Evolutionary conservation across 2,113 vertebrate genomes (phyloP).

Genomic region (Alaudala cheleensis): DNA sequence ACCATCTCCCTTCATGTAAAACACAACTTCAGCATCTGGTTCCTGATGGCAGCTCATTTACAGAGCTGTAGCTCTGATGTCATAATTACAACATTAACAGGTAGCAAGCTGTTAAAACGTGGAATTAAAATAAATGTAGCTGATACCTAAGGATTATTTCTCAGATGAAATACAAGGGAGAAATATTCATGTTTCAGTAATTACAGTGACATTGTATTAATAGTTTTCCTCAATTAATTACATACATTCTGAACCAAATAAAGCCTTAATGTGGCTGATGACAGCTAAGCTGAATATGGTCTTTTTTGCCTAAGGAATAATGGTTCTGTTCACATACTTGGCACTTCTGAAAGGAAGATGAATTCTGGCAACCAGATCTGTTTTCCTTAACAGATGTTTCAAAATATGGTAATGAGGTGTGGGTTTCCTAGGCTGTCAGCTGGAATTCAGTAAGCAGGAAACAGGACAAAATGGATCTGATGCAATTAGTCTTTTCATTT

Average conservation of each 20-base stretch:
- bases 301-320: not conserved
- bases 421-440: conserved; percentile 52
- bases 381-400: conserved; percentile 55
- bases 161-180: not conserved
- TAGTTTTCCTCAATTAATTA: conserved; percentile 6
- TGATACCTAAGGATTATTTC: not conserved
- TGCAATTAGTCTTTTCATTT: not conserved
- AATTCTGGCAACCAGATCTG: conserved; percentile 6
- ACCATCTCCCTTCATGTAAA: not conserved
- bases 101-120: not conserved
- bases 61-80: not conserved
- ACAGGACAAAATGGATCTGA: conserved; percentile 29
- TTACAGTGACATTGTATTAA: not conserved
- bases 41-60: not conserved
- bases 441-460: conserved; percentile 28
- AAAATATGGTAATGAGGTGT: conserved; percentile 43
- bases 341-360: conserved; percentile 19
- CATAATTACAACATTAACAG: not conserved
- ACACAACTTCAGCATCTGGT: not conserved
- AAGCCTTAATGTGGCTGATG: not conserved
- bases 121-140: not conserved
- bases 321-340: not conserved
- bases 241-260: not conserved
- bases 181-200: conserved; percentile 11
- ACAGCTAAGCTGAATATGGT: not conserved